Percentiles rank a stretch among this genome's conserved stretches.
Conservation (phyloP, 2,888 invertebrate genomes). For the Alcis repandata region DNA sequence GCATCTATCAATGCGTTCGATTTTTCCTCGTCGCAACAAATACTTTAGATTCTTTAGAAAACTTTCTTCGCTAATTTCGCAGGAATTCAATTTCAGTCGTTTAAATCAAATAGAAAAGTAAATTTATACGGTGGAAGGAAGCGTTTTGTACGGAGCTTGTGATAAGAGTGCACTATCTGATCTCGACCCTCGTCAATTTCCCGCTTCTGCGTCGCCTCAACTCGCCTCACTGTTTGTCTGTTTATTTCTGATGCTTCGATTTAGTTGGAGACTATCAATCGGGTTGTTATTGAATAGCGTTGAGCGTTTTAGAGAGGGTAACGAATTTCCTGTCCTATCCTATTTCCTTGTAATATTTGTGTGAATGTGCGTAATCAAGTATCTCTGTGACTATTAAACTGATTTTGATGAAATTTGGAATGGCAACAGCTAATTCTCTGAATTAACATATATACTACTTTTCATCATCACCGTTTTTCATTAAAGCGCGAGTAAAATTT, state of each 20-base stretch:
- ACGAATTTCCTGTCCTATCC: no score
- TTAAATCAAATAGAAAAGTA: conserved; percentile 33
- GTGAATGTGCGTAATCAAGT: no score
- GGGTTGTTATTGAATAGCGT: conserved; percentile 23
- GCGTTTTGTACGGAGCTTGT: conserved; percentile 36
- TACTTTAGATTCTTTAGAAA: neutral
- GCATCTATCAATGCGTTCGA: no score
- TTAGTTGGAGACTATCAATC: conserved; percentile 27
- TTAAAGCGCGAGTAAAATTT: no score
- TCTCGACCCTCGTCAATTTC: conserved; percentile 68
- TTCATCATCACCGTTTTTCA: no score
- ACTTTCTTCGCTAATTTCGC: neutral
- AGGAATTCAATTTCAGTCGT: neutral
- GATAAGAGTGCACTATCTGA: conserved; percentile 48
- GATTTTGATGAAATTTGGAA: no score
- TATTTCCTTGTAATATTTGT: no score
- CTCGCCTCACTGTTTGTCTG: conserved; percentile 43
- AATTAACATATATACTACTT: no score
- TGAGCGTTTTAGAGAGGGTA: neutral
- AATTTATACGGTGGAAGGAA: conserved; percentile 42
- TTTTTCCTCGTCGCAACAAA: neutral
- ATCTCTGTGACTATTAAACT: no score
- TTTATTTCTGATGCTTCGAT: conserved; percentile 46
- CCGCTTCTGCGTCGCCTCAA: no score
- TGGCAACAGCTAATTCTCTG: no score